Base-by-base conservation (phyloP, 1,140 invertebrate species). In the Oryctes rhinoceros region DNA sequence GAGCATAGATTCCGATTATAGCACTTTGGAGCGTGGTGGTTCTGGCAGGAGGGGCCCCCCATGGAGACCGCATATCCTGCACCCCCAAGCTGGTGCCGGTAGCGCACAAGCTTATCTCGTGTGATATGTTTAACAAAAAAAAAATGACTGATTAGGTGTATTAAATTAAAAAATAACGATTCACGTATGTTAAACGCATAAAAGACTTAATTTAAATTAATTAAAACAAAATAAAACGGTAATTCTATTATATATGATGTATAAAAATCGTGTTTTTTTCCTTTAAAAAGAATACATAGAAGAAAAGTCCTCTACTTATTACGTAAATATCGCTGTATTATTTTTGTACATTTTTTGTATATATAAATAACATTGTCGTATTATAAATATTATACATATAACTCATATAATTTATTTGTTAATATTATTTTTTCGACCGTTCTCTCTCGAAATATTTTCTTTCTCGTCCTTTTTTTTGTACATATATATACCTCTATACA, bases 1-100 rank as follows among this genome's bases (percentile, higher is more conserved):
- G 39, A 95, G 94, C 83, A 96, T 96, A 87, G 95, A 96, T 87
- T 95, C 94, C 79, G 94, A 96, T 86, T 95, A 96, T 84, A 91
- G 91, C 80, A 91, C 91, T 37, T 84, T 91, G 15, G 89, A 91
- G 85, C 87, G 89, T 82, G 90, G 88, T 78, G 89, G 89, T 86
- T 88, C 88, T 82, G 82, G 88, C 84, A 77, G 86, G 81, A 76
- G 88, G 82, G 80, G 87, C 80, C 80, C 88, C 82, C 81, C 87
- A 83, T 83, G 87, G 89, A 75, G 89, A 86, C 85, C 62, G 82
- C 87, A 85, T 83, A 86, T 82, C 84, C 88, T 82, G 86, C 86
- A 81, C 86, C 86, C 80, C 84, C 83, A 59, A 81, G 85, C 59
- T 81, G 87, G 79, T 84, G 65, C 65, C 13, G 84, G 75, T 81